These are phyloP conservation scores for Parnassius mnemosyne DNA, from an alignment of 2,888 invertebrate genomes.

Conservation along the genomic window DNA sequence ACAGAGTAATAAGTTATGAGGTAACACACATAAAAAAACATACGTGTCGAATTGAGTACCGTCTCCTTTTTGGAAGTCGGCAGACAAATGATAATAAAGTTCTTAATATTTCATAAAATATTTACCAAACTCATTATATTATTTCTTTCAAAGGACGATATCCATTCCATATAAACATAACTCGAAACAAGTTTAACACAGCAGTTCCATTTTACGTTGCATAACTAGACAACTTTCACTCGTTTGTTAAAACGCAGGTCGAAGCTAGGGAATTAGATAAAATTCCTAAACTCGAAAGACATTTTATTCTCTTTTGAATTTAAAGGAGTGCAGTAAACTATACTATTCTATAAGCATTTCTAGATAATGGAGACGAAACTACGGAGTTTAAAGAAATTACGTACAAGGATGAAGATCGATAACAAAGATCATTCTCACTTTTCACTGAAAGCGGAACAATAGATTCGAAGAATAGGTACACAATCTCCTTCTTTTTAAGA, in stretches of 20 bases:
- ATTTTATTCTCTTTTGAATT: neutral
- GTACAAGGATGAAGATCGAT: neutral
- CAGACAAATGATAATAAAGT: too few relatives aligned
- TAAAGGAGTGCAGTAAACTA: neutral
- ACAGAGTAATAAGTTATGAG: too few relatives aligned
- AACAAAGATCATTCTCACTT: neutral
- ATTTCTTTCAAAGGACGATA: neutral
- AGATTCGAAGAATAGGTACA: neutral
- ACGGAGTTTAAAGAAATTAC: neutral
- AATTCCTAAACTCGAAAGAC: neutral
- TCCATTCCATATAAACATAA: neutral
- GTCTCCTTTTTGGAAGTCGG: too few relatives aligned
- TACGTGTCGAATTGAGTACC: too few relatives aligned
- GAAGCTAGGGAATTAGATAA: neutral
- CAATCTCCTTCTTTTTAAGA: neutral
- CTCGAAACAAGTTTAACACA: constrained; percentile 14
- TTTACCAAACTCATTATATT: neutral
- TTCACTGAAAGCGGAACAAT: neutral
- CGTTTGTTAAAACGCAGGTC: neutral
- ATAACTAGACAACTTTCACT: constrained; percentile 23
- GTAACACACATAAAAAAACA: too few relatives aligned
- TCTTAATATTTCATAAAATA: too few relatives aligned
- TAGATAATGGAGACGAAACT: neutral
- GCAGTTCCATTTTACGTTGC: constrained; percentile 10
- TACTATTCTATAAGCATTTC: neutral